Base-by-base conservation (phyloP, 2,888 invertebrate species). In the Mythimna loreyi region DNA sequence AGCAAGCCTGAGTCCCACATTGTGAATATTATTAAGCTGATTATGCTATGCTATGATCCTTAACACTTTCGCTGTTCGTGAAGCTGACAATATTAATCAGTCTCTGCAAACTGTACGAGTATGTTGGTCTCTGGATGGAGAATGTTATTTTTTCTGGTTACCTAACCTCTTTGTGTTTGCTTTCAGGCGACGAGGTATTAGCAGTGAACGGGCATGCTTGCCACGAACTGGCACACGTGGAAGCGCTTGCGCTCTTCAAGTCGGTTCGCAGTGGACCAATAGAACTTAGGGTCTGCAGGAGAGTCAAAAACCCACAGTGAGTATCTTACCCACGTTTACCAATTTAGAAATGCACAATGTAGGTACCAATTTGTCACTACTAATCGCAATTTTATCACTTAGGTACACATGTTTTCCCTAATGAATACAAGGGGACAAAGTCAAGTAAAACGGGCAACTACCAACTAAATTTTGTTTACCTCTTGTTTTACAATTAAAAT, bases 191-290 rank as follows among this genome's bases (percentile, higher is more conserved):
- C 90, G 98, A 98, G 93, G 97, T 98, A 84, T 92, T 98, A 81
- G 97, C 98, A 67, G 97, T 98, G 25, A 98, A 98, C 92, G 98
- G 98, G 16, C 97, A 97, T 83, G 97, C 97, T 57, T 97, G 98
- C 86, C 97, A 98, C 86, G 98, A 98, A 86, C 96, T 98, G 82
- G 97, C 98, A 1, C 98, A 98, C 89, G 96, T 97, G 52, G 98
- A 98, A 89, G 98, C 98, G 45, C 97, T 98, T 59, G 97, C 97
- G 30, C 96, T 98, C 40, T 98, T 98, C 94, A 98, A 98, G 89
- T 97, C 97, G 73, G 97, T 98, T 68, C 97, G 98, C 90, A 97
- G 96, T 85, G 98, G 98, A 73, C 96, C 97, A 61, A 97, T 98
- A 61, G 97, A 97, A 68, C 95, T 98, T 62, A 97, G 98, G 85